Evolutionary conservation across 2,888 invertebrate species (phyloP), one percentile per base, ranked within the genome.

Genomic region (Campopleginae sp.): DNA sequence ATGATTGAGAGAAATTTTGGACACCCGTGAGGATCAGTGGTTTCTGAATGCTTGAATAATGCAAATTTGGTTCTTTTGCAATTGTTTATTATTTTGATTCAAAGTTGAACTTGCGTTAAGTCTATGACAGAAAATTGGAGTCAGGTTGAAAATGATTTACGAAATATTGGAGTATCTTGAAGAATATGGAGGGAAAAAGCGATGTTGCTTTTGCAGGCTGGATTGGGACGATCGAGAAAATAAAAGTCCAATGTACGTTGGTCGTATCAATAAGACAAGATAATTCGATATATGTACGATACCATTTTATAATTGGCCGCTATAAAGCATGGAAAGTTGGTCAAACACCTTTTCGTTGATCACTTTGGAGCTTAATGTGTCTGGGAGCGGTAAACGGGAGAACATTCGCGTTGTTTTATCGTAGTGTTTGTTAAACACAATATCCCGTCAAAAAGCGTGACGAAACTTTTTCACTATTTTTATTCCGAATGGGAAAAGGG

Each of bases 221-320:
- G 46, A 19, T 58, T 19, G 44, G n/a, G 3, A 81, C 10, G 31
- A 65, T 51, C 19, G 3, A 3, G 48, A 72, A 78, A 78, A 78
- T 46, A 78, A 74, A 72, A 66, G 77, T 78, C 65, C 82, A 78
- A 78, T 68, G 82, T 77, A 38, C 72, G 44, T 66, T 78, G 66
- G 27, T 70, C 70, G 48, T 81, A 81, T 82, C 77, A 46, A 78
- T 66, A 58, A 38, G 38, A 38, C 61, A 31, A 54, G 82, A 78
- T 72, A 78, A 72, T 17, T 79, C 61, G 48, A 72, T 19, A 14
- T 8, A 12, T 42, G 19, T 10, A 48, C 27, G 48, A n/a, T 78
- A 54, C 8, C 46, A 23, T 72, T 42, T 46, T 42, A 63, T 51
- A 51, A 65, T 27, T 38, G 27, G 27, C 42, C 31, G 14, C 12